phyloP scores from a whole-genome alignment of 2,888 invertebrate species.

The Hyalella azteca region DNA sequence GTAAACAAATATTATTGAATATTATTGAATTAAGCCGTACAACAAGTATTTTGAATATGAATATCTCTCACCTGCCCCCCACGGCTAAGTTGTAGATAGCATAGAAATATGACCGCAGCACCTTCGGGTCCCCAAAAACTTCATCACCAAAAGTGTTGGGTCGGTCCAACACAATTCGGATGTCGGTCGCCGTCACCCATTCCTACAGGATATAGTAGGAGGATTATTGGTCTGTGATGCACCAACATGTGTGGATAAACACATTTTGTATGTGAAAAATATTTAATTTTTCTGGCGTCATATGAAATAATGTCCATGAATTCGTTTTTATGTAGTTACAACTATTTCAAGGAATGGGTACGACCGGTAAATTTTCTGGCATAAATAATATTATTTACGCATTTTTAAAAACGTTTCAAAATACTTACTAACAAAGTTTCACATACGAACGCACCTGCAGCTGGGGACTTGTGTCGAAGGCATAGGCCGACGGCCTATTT shows the following conservation, averaged over 20 bases:
- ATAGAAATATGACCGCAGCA: constrained; percentile 94
- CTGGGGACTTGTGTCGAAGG: constrained; percentile 87
- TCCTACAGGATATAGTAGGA: constrained; percentile 71
- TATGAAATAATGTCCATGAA: too few relatives aligned
- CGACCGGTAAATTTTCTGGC: too few relatives aligned
- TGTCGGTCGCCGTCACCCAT: constrained; percentile 88
- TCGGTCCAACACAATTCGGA: constrained; percentile 86
- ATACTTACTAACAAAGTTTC: too few relatives aligned
- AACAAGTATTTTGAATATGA: neutral
- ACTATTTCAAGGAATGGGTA: too few relatives aligned
- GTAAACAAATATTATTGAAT: neutral
- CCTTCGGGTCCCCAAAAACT: constrained; percentile 88
- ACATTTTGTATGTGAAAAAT: too few relatives aligned
- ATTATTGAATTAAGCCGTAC: too few relatives aligned
- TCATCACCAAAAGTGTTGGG: constrained; percentile 99
- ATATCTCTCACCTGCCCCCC: constrained; percentile 68
- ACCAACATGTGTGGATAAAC: too few relatives aligned
- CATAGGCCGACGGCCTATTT: constrained; percentile 89
- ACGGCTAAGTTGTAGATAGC: constrained; percentile 74
- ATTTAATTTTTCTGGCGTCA: too few relatives aligned
- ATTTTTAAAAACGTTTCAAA: too few relatives aligned
- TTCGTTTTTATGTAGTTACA: too few relatives aligned
- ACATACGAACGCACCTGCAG: constrained; percentile 73
- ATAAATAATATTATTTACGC: too few relatives aligned
- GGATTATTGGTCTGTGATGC: constrained; percentile 66